Evolutionary conservation across 2,797 vertebrate genomes (phyloP).

Genomic region (Pseudomugil tenellus): DNA sequence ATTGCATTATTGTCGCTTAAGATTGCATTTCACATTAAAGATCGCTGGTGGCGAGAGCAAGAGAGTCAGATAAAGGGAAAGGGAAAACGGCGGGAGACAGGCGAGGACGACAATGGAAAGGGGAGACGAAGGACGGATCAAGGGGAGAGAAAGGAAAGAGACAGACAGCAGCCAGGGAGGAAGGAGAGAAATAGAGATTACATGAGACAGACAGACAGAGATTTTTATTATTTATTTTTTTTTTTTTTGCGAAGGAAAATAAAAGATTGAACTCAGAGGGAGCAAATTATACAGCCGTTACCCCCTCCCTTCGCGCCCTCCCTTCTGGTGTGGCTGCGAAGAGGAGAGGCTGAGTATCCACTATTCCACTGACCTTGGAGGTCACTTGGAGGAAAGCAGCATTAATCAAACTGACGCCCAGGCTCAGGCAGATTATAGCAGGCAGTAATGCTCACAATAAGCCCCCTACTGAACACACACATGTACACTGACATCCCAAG

Average conservation of each 20-base stretch:
- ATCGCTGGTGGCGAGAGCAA: constrained; percentile 45
- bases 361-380: constrained; percentile 79
- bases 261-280: constrained; percentile 55
- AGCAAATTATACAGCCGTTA: constrained; percentile 72
- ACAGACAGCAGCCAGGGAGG: constrained; percentile 35
- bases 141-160: constrained; percentile 48
- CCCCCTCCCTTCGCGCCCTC: constrained; percentile 49
- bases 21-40: constrained; percentile 81
- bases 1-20: constrained; percentile 68
- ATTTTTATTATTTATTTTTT: constrained; percentile 1
- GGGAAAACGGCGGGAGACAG: constrained; percentile 32
- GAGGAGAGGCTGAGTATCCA: constrained; percentile 69
- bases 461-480: constrained; percentile 8
- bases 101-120: constrained; percentile 24
- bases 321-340: constrained; percentile 38
- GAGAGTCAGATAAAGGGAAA: constrained; percentile 34
- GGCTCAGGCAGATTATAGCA: constrained; percentile 73
- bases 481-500: constrained; percentile 14
- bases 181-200: constrained; percentile 33
- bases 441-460: constrained; percentile 69
- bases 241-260: constrained; percentile 29
- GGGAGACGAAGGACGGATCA: constrained; percentile 56
- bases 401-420: constrained; percentile 79
- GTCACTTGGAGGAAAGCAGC: constrained; percentile 77
- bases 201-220: constrained; percentile 42